These are phyloP conservation scores for Hydrozoanthus gracilis DNA, from an alignment of 92 coral and sea anemone genomes.

Conservation along the genomic window DNA sequence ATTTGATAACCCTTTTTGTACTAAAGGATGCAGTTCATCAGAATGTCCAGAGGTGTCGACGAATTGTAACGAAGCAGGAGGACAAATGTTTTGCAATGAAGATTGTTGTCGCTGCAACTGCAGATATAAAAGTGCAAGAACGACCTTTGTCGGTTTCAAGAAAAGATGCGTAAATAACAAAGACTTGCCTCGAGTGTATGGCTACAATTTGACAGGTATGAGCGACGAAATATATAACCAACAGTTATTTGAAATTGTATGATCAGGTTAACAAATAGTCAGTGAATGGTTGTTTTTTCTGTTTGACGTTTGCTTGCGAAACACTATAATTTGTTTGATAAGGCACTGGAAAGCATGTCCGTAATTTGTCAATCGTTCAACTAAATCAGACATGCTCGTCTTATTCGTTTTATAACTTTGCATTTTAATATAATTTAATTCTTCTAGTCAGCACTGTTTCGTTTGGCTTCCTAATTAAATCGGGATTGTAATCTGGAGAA, in stretches of 20 bases:
- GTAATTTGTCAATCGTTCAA: no score
- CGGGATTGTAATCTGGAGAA: no score
- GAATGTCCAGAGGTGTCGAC: background rate
- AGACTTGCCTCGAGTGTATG: conserved; percentile 8
- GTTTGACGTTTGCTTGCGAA: background rate
- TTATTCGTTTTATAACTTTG: background rate
- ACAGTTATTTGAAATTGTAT: background rate
- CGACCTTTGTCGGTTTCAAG: conserved; percentile 37
- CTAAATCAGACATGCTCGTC: background rate
- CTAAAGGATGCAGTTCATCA: background rate
- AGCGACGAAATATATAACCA: background rate
- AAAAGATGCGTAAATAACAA: conserved; percentile 18
- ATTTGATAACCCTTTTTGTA: conserved; percentile 34
- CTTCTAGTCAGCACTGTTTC: no score
- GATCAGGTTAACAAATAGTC: background rate
- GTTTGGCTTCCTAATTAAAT: no score
- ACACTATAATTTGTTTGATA: background rate
- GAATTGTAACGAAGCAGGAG: conserved; percentile 36
- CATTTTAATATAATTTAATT: background rate
- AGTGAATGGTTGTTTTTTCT: no score
- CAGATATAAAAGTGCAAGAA: background rate
- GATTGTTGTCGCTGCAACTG: conserved; percentile 24
- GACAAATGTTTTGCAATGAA: background rate
- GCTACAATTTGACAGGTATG: conserved; percentile 34
- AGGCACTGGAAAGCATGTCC: no score